Evolutionary conservation across 1,140 invertebrate genomes (phyloP), one percentile per base, ranked within the genome.

Genomic region (Tetragonula clypearis): DNA sequence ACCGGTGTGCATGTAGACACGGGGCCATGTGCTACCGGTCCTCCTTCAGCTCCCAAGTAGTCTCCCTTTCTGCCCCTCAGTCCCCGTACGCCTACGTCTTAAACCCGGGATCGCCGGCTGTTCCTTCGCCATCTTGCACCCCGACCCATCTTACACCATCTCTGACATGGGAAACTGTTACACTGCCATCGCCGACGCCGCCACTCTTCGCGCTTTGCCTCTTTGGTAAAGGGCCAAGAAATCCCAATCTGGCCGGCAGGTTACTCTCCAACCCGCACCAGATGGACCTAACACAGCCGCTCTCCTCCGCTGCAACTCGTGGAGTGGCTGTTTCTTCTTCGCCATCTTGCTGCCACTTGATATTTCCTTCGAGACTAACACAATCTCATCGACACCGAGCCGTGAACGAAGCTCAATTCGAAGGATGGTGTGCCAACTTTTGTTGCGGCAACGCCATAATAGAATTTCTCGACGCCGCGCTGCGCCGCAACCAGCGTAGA

Each of bases 161-260:
- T 41, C 69, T 72, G 53, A 82, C 84, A 79, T 71, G 81, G 82
- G 87, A 84, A 88, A 89, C 87, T 91, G 79, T 86, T 83, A 82
- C 86, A 75, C 66, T 84, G 85, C 81, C 78, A 76, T 86, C 69
- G 68, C 60, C 79, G 65, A 62, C 76, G 76, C 87, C 76, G 68
- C 58, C 81, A 82, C 88, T 90, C 88, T 79, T 68, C 80, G 86
- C 80, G 86, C 74, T 84, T 90, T 81, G 89, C 89, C 87, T 89
- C 90, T 89, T 94, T 94, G 93, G 94, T 94, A 93, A 86, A 82
- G 82, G 92, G 94, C 94, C 93, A 94, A 94, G 92, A 94, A 94
- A 94, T 87, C 91, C 91, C 93, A 92, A 94, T 93, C 92, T 92
- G 91, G 86, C 89, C 90, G 86, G 88, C 88, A 88, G 87, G 88